Evolutionary conservation across 2,888 invertebrate species (phyloP), one percentile per base, ranked within the genome.

Genomic region (Eilema sororculum): DNA sequence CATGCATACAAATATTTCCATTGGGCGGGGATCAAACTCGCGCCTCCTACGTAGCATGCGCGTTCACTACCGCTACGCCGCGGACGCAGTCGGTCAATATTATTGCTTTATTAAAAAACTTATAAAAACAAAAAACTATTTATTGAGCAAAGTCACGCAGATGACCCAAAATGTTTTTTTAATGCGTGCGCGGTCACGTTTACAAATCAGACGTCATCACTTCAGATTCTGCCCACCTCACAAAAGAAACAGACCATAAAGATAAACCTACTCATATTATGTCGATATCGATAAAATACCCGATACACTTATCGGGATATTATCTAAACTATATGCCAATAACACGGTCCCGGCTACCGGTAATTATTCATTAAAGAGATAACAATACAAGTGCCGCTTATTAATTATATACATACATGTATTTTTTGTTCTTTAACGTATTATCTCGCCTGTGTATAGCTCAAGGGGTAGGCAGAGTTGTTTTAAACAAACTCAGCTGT

Each of bases 351-450:
- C 61, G 65, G 73, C 82, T 80, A 82, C 84, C 75, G 78, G 60
- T 73, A 76, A 79, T 73, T 81, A 81, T 71, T 75, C 68, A 75
- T 75, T 77, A 83, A 73, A 68, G 67, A 41, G 84, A 82, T 82
- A 82, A 74, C 67, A 65, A 52, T 28, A 74, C 69, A 71, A 75
- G 77, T 75, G 71, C 72, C 77, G 67, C 74, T 22, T 37, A 37
- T 37, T 61, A 61, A 37, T 37, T 37, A 60, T n/a, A 59, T 20
- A 28, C 20, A n/a, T n/a, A 9, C 9, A 52, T 52, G 9, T 52
- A n/a, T 52, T 52, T n/a, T n/a, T 9, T 8, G 20, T 52, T n/a
- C 6, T 52, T 52, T n/a, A n/a, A 8, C n/a, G n/a, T n/a, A n/a
- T 52, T 20, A 9, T n/a, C 9, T 8, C n/a, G n/a, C 52, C 9